These are phyloP conservation scores for Tapera naevia DNA, from an alignment of 2,797 vertebrate species.

Conservation along the genomic window DNA sequence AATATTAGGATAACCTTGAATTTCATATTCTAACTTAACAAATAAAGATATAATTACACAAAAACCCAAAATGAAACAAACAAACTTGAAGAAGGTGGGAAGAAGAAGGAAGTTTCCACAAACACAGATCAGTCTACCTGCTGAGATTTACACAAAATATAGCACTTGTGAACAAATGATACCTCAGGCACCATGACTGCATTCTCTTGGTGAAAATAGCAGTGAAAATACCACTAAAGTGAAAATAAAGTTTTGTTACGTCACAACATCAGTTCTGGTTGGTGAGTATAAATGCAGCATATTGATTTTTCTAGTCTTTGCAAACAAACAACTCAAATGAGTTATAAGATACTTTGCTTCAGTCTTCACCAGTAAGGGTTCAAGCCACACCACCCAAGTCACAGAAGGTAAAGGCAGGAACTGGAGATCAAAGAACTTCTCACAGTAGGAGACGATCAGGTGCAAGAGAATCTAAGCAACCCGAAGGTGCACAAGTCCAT, in stretches of 20 bases:
- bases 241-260: slow-evolving; percentile 38
- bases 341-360: background rate
- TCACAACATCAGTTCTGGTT: background rate
- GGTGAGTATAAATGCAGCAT: slow-evolving; percentile 28
- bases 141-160: background rate
- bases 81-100: background rate
- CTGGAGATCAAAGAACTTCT: too few relatives aligned
- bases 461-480: too few relatives aligned
- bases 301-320: slow-evolving; percentile 42
- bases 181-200: background rate
- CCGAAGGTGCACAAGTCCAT: too few relatives aligned
- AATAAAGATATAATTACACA: background rate
- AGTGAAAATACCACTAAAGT: background rate
- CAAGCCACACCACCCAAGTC: too few relatives aligned
- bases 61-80: background rate
- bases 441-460: too few relatives aligned
- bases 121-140: background rate
- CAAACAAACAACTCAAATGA: slow-evolving; percentile 50
- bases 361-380: too few relatives aligned
- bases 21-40: background rate
- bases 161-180: background rate
- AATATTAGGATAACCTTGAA: background rate
- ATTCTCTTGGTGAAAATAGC: background rate
- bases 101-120: background rate
- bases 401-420: too few relatives aligned